Conservation (phyloP, 2,113 vertebrate species). For the Gadus macrocephalus region DNA sequence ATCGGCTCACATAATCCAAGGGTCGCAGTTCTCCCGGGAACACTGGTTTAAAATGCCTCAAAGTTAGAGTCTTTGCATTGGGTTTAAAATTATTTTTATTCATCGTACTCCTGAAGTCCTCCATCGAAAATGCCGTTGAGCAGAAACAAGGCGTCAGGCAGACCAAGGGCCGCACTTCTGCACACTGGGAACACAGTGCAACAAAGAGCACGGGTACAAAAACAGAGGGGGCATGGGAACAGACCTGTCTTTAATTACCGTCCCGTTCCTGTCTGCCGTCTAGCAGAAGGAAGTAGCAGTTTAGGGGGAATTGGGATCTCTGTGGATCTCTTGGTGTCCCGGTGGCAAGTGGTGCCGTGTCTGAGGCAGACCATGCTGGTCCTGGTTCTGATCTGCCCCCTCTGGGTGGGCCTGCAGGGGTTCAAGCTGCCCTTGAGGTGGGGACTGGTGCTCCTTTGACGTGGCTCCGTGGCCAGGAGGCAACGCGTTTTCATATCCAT, state of each 20-base stretch:
- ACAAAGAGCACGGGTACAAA: conserved; percentile 1
- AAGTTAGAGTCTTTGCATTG: no score
- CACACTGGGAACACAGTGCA: background rate
- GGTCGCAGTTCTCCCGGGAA: no score
- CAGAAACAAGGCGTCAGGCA: conserved; percentile 18
- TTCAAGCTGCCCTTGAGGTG: conserved; percentile 29
- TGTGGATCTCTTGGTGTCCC: conserved; percentile 54
- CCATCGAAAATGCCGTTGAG: no score
- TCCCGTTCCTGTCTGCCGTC: conserved; percentile 10
- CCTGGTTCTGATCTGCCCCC: conserved; percentile 20
- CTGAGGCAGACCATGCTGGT: conserved; percentile 46
- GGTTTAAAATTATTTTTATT: no score
- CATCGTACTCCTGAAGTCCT: no score
- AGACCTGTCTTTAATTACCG: conserved; percentile 18
- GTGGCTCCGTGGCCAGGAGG: conserved; percentile 40
- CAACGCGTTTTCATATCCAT: conserved; percentile 32
- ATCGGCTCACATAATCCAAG: no score
- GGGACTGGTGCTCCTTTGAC: conserved; percentile 38
- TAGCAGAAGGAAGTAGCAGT: background rate
- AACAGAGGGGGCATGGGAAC: conserved; percentile 25
- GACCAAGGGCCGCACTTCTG: conserved; percentile 20
- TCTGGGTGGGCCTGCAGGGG: conserved; percentile 37
- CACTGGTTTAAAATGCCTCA: no score
- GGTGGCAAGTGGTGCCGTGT: conserved; percentile 53
- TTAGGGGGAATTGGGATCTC: conserved; percentile 44